Evolutionary conservation across 2,113 vertebrate genomes (phyloP).

Genomic region (Chunga burmeisteri): DNA sequence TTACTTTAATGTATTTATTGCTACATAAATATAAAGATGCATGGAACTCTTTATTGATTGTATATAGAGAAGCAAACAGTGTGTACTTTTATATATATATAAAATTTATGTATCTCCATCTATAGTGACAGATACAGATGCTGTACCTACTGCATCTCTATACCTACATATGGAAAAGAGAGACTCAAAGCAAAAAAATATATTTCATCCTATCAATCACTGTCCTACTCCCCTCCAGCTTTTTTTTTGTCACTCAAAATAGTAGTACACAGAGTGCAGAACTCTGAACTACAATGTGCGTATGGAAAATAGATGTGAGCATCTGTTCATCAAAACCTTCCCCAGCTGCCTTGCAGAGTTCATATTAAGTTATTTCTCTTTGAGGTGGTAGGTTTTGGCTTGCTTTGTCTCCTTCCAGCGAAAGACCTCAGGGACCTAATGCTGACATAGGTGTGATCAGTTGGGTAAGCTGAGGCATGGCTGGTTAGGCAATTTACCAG

Average conservation of each 20-base stretch:
- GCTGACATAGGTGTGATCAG: background rate
- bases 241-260: background rate
- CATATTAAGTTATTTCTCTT: background rate
- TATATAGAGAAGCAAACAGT: background rate
- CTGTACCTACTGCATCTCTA: background rate
- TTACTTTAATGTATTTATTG: constrained; percentile 19
- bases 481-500: background rate
- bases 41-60: background rate
- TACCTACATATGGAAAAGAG: background rate
- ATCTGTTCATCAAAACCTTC: background rate
- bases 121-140: background rate
- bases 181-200: background rate
- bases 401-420: background rate
- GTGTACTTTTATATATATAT: background rate
- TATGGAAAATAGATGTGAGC: background rate
- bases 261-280: background rate
- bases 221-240: background rate
- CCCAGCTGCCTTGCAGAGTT: background rate
- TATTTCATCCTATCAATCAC: background rate
- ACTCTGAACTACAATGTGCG: background rate
- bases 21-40: background rate
- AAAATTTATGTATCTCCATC: background rate
- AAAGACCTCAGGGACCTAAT: background rate
- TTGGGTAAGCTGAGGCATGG: background rate
- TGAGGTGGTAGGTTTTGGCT: background rate